These are phyloP conservation scores for Ennomos erosarius DNA, from an alignment of 2,888 invertebrate species.

Conservation along the genomic window DNA sequence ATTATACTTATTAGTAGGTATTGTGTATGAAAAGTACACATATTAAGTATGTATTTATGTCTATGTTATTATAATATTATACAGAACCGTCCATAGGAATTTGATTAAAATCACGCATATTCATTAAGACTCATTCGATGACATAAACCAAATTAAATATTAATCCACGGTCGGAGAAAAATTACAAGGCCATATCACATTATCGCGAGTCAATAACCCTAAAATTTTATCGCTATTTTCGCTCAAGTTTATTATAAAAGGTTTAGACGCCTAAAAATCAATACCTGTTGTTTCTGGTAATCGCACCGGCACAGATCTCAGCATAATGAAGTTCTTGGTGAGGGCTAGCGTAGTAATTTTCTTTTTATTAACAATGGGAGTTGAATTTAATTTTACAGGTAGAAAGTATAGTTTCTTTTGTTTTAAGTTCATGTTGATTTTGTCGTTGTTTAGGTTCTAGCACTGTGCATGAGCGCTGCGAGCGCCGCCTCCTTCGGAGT, in stretches of 20 bases:
- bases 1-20: too few relatives aligned
- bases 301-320: conserved; percentile 54
- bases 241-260: conserved; percentile 56
- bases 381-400: too few relatives aligned
- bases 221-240: conserved; percentile 44
- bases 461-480: conserved; percentile 56
- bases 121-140: conserved; percentile 18
- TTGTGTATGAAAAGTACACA: too few relatives aligned
- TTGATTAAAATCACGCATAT: neutral
- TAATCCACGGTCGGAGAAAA: conserved; percentile 35
- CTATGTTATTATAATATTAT: neutral
- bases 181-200: conserved; percentile 51
- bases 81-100: conserved; percentile 13
- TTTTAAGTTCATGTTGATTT: neutral
- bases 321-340: conserved; percentile 65
- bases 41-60: too few relatives aligned
- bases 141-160: conserved; percentile 14
- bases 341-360: conserved; percentile 34
- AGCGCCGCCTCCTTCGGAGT: conserved; percentile 46
- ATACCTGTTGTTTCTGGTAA: conserved; percentile 54
- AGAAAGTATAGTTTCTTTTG: too few relatives aligned
- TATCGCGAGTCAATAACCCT: conserved; percentile 51
- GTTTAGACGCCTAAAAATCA: conserved; percentile 36
- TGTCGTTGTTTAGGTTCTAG: conserved; percentile 48
- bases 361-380: neutral